Evolutionary conservation across 2,888 invertebrate species (phyloP).

Genomic region (Stenchaetothrips biformis): DNA sequence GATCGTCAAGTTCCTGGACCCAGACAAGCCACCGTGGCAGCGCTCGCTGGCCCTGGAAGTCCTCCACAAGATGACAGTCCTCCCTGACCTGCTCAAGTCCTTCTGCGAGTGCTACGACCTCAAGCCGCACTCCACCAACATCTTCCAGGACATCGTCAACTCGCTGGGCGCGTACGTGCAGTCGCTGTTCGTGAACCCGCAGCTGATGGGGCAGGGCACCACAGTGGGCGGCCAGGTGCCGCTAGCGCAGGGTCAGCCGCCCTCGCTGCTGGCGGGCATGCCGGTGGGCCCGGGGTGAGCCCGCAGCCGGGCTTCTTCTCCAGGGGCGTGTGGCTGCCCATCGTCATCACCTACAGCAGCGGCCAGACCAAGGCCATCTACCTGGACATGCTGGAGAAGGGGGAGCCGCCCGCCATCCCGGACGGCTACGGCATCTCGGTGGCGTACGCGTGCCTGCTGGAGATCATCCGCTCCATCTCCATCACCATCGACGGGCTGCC

Average conservation of each 20-base stretch:
- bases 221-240: slow-evolving; percentile 47
- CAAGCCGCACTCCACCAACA: slow-evolving; percentile 87
- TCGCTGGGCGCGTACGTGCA: slow-evolving; percentile 91
- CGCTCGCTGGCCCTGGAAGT: slow-evolving; percentile 92
- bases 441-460: slow-evolving; percentile 88
- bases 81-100: slow-evolving; percentile 78
- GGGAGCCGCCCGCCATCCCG: slow-evolving; percentile 88
- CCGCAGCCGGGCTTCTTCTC: slow-evolving; percentile 90
- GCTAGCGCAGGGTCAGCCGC: slow-evolving; percentile 56
- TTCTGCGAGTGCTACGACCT: slow-evolving; percentile 96
- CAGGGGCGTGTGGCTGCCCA: slow-evolving; percentile 86
- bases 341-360: slow-evolving; percentile 76
- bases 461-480: slow-evolving; percentile 81
- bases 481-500: slow-evolving; percentile 55
- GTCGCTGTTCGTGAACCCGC: slow-evolving; percentile 75
- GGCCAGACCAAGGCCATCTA: slow-evolving; percentile 86
- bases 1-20: slow-evolving; percentile 94
- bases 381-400: slow-evolving; percentile 92
- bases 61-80: slow-evolving; percentile 86
- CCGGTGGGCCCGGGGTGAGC: slow-evolving; percentile 64
- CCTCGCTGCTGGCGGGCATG: slow-evolving; percentile 52
- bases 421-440: slow-evolving; percentile 97
- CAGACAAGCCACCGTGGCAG: slow-evolving; percentile 96
- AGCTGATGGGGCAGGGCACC: slow-evolving; percentile 54
- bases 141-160: slow-evolving; percentile 92